These are phyloP conservation scores for Caenorhabditis wallacei DNA, from an alignment of 2,888 invertebrate species.

Conservation along the genomic window DNA sequence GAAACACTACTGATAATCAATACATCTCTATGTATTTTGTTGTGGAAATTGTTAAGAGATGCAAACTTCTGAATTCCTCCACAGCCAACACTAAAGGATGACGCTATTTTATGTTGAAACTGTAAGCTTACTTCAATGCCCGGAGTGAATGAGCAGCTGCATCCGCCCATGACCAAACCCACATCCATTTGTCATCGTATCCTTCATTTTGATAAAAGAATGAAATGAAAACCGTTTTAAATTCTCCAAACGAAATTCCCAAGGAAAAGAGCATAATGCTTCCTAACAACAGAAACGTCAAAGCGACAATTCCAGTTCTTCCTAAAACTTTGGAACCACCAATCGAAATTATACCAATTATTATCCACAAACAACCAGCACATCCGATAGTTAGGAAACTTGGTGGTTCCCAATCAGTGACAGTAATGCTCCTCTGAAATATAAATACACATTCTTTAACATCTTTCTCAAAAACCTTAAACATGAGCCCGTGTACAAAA, in stretches of 20 bases:
- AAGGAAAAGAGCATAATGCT: background rate
- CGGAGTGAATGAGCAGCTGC: constrained; percentile 51
- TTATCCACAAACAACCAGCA: constrained; percentile 31
- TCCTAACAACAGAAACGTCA: constrained; percentile 16
- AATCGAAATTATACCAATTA: constrained; percentile 49
- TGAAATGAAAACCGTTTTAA: background rate
- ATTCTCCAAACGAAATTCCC: constrained; percentile 30
- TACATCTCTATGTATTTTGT: constrained; percentile 50
- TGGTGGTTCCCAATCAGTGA: constrained; percentile 35
- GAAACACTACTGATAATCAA: constrained; percentile 26
- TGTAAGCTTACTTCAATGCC: constrained; percentile 41
- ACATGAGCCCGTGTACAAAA: constrained; percentile 35
- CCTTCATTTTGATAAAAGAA: constrained; percentile 25
- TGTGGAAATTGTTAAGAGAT: constrained; percentile 56
- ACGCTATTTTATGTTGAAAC: background rate
- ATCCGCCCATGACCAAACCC: constrained; percentile 64
- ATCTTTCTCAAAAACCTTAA: constrained; percentile 15
- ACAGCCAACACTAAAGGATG: constrained; percentile 48
- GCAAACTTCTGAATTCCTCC: constrained; percentile 66
- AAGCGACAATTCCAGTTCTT: constrained; percentile 36
- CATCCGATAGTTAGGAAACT: background rate
- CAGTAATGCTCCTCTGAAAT: constrained; percentile 32
- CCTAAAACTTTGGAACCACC: constrained; percentile 58
- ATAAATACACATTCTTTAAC: background rate
- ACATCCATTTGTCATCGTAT: constrained; percentile 36